Evolutionary conservation across 2,113 vertebrate genomes (phyloP), one percentile per base, ranked within the genome.

Genomic region (Galeopterus variegatus): DNA sequence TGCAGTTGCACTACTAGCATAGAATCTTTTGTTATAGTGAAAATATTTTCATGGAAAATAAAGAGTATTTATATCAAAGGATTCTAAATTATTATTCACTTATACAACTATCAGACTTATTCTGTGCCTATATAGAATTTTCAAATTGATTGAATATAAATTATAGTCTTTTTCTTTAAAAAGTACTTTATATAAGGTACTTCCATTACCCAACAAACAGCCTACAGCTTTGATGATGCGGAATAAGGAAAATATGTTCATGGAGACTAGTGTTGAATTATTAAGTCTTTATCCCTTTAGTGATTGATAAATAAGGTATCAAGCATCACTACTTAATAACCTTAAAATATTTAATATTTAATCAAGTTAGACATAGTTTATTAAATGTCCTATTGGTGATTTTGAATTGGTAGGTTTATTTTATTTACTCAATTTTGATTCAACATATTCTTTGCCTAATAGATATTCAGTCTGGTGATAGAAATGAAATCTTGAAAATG

Each of bases 351-450:
- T 93, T 77, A 33, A 62, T 70, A 86, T 50, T 52, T 91, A 28
- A 65, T 77, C 15, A 90, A 45, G 73, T 72, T 84, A 28, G 24
- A 64, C 8, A 60, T 64, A 11, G 8, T 73, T 93, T 73, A 86
- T 36, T 64, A 76, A 76, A 62, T 91, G 5, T 52, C 36, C 9
- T 70, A 50, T 58, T 77, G 50, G 33, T 79, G 11, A 12, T 82
- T 64, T 85, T 80, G 48, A 92, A 82, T 70, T 64, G 70, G 17
- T 13, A 88, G 23, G 3, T 18, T 84, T 36, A 3, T 64, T 92
- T 92, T 62, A 65, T 82, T 72, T 31, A 81, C 83, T 94, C 21
- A 50, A 48, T 89, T 95, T 72, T 92, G 12, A 87, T 56, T 70
- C 1, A 33, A 10, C 65, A 36, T 33, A 76, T 26, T n/a, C 80